Evolutionary conservation across 2,888 invertebrate species (phyloP).

Genomic region (Rhamphomyia laevipes): DNA sequence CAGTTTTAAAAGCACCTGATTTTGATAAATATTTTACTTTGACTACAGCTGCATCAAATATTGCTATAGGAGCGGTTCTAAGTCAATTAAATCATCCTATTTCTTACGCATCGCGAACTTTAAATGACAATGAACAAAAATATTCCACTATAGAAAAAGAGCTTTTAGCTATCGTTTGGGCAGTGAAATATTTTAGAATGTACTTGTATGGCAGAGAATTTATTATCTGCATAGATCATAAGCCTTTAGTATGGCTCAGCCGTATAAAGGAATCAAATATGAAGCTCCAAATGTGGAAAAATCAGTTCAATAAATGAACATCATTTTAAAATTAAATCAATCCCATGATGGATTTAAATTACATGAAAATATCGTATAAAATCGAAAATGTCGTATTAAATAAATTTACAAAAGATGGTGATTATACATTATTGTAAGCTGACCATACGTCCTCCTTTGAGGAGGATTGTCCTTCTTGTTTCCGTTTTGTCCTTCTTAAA

Average conservation of each 20-base stretch:
- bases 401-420: too few relatives aligned
- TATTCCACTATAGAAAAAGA: constrained; percentile 9
- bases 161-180: constrained; percentile 3
- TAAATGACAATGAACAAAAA: constrained; percentile 4
- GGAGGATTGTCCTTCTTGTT: too few relatives aligned
- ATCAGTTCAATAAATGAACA: too few relatives aligned
- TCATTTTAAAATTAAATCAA: too few relatives aligned
- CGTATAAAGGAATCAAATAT: constrained; percentile 1
- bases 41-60: neutral
- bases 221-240: neutral
- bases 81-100: constrained; percentile 3
- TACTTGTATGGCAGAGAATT: constrained; percentile 1
- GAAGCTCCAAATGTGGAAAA: neutral
- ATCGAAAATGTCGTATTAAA: too few relatives aligned
- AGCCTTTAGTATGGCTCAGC: neutral
- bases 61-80: constrained; percentile 5
- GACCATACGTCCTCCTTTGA: too few relatives aligned
- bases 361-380: too few relatives aligned
- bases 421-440: too few relatives aligned
- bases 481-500: too few relatives aligned
- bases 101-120: constrained; percentile 5
- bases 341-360: too few relatives aligned
- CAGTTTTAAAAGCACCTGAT: constrained; percentile 15
- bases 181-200: neutral
- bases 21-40: neutral